Evolutionary conservation across 2,888 invertebrate species (phyloP), one percentile per base, ranked within the genome.

Genomic region (Poecilobothrus nobilitatus): DNA sequence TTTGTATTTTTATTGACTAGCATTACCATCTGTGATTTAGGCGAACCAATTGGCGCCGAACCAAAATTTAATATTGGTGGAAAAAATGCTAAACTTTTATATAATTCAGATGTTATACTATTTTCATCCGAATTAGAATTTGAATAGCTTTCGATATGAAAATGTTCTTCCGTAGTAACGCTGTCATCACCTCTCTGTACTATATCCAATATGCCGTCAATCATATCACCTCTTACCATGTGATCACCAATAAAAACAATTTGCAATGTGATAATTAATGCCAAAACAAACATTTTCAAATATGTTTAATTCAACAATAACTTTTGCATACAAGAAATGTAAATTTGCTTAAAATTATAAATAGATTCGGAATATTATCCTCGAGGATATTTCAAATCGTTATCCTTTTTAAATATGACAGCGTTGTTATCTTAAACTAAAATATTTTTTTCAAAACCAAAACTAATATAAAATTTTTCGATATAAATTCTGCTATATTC

Each of bases 1-100:
- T 95, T 93, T 75, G 85, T 84, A 84, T 92, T 92, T 76, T 88
- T 88, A 86, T 97, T 97, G 82, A 91, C 88, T 75, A 97, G 85
- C 75, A 91, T 91, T 73, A 97, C 96, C 78, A 88, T 87, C 82
- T 91, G 90, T 82, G 91, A 88, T 78, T 91, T 91, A 73, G 96
- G 92, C 79, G 91, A 88, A 72, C 95, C 96, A 78, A 97, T 88
- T 78, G 92, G 88, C 83, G 92, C 82, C 72, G 80, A 82, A 44
- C 87, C 86, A 80, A 87, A 86, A 73, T 78, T 76, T 74, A 87
- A 81, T 74, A 82, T 77, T 66, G 83, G 75, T 72, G 87, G 87
- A 73, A 79, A 77, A 77, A 86, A 84, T 53, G 76, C 76, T 66
- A 82, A 73, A 71, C 79, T 78, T 44, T 75, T 73, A 71, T 78